Conservation (phyloP, 2,113 vertebrate species). For the Tragelaphus imberbis region DNA sequence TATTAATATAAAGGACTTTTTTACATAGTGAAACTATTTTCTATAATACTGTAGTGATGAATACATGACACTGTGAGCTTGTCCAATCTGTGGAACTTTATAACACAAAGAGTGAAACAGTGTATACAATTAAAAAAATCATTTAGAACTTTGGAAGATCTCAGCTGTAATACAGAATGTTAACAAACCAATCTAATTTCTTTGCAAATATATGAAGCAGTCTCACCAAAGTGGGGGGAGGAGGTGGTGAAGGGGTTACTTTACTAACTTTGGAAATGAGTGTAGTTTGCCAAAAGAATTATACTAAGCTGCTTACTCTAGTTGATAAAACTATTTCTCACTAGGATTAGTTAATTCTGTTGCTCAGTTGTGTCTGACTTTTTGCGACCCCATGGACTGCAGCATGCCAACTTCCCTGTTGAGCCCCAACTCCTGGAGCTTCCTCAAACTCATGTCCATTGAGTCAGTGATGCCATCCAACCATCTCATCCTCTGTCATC, state of each 20-base stretch:
- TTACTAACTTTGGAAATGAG: not conserved
- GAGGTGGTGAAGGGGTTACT: not conserved
- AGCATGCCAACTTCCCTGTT: not conserved
- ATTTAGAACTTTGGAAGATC: not conserved
- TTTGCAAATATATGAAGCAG: not conserved
- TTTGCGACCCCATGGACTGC: not conserved
- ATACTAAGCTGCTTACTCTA: not conserved
- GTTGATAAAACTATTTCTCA: not conserved
- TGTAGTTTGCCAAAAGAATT: not conserved
- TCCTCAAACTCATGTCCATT: not conserved
- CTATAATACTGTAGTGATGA: not conserved
- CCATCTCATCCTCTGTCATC: not conserved
- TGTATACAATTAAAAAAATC: not conserved
- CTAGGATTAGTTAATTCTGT: not conserved
- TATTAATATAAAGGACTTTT: not conserved
- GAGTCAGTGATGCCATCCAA: not conserved
- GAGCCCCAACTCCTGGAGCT: not conserved
- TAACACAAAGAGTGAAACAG: not conserved
- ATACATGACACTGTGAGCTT: not conserved
- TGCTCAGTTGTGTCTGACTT: not conserved
- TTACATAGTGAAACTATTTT: not conserved
- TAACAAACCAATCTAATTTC: not conserved
- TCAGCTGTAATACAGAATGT: not conserved
- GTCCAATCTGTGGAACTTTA: not conserved
- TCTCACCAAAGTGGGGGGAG: not conserved